Base-by-base conservation (phyloP, 2,113 vertebrate genomes). In the Coreoperca whiteheadi region DNA sequence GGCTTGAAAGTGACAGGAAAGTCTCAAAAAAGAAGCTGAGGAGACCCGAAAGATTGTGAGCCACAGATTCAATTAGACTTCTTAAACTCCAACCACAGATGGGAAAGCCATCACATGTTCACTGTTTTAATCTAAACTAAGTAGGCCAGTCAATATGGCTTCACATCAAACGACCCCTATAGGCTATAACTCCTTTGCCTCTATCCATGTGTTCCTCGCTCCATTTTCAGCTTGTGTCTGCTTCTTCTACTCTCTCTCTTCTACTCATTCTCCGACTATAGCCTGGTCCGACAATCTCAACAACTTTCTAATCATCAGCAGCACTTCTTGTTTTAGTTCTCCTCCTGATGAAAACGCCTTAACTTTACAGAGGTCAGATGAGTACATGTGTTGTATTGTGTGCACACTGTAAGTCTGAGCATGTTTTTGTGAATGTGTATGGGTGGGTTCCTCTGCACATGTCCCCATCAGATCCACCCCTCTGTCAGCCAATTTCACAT, bases 111-210 rank as follows among this genome's bases (percentile, higher is more conserved):
- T 73, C 63, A 28, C 64, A 76, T 61, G 79, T 23, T 48, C 5
- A 63, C 79, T 67, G 65, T 84, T 76, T 86, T 91, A 90, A 92
- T 90, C 82, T 53, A 46, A 74, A 80, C 78, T 84, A 91, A 90
- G 82, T 89, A 78, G 92, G 88, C 71, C 90, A 88, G 91, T 93
- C 92, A 88, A 92, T 93, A 86, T 28, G 20, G 77, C 74, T 85
- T 70, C 64, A 82, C 75, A 85, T 91, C 87, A 88, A 88, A 91
- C 59, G 20, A 4, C 72, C 83, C 46, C 50, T 61, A 59, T 71
- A 75, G 69, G 28, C 65, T 21, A 2, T 48, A 77, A 34, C 14
- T 53, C 50, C 81, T 69, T 34, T 41, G 6, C 37, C 48, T 57
- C 37, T 25, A 37, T 75, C 23, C 70, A 11, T 41, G 63, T n/a